Evolutionary conservation across 2,888 invertebrate species (phyloP).

Genomic region (Catocala sponsa): DNA sequence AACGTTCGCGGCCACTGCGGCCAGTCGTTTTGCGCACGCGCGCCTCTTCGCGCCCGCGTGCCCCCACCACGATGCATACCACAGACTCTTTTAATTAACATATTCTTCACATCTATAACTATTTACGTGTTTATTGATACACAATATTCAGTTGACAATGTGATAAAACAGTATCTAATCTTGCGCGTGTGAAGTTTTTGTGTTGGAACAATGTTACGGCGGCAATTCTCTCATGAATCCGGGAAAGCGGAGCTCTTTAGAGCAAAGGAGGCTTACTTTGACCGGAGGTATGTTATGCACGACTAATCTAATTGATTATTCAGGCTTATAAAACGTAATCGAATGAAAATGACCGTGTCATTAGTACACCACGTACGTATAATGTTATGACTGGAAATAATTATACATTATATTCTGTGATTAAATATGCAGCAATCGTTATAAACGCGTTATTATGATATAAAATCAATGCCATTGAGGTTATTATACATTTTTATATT

Average conservation of each 20-base stretch:
- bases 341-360: neutral
- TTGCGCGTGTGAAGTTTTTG: conserved; percentile 34
- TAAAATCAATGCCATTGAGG: too few relatives aligned
- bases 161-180: conserved; percentile 13
- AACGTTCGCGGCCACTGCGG: conserved; percentile 56
- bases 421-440: too few relatives aligned
- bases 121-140: conserved; percentile 14
- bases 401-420: too few relatives aligned
- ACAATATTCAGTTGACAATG: conserved; percentile 12
- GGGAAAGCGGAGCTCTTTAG: conserved; percentile 76
- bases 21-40: conserved; percentile 54
- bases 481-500: too few relatives aligned
- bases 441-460: too few relatives aligned
- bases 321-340: neutral
- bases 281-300: conserved; percentile 62
- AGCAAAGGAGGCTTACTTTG: conserved; percentile 77
- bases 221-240: conserved; percentile 83
- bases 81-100: conserved; percentile 35
- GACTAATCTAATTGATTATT: neutral
- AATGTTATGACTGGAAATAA: too few relatives aligned
- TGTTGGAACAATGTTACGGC: conserved; percentile 64
- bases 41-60: conserved; percentile 56
- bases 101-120: neutral
- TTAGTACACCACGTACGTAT: neutral
- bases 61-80: conserved; percentile 25